These are phyloP conservation scores for Laothoe populi DNA, from an alignment of 2,888 invertebrate genomes.

Conservation along the genomic window DNA sequence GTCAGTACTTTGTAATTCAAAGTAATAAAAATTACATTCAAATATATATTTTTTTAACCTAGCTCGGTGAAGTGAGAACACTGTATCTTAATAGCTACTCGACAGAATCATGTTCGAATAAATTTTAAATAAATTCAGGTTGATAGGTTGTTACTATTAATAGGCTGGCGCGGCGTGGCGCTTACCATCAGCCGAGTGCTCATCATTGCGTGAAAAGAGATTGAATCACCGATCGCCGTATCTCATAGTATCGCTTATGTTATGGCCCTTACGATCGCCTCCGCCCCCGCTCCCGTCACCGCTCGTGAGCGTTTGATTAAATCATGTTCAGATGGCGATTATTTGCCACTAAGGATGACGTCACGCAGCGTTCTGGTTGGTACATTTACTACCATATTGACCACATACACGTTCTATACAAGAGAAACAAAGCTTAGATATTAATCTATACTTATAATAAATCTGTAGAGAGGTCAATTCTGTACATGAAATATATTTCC, in stretches of 20 bases:
- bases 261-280: not conserved
- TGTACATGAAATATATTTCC: not conserved
- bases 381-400: constrained; percentile 3
- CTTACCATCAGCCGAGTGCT: no score
- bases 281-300: not conserved
- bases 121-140: no score
- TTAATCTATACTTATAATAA: no score
- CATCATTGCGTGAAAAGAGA: no score
- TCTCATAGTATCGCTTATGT: not conserved
- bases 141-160: no score
- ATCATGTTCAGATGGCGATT: constrained; percentile 41
- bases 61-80: no score
- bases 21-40: no score
- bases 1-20: no score
- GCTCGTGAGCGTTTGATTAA: constrained; percentile 38
- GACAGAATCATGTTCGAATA: no score
- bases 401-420: not conserved
- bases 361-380: constrained; percentile 17
- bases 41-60: no score
- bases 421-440: not conserved
- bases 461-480: not conserved
- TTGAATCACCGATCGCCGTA: not conserved
- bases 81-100: no score
- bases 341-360: constrained; percentile 31
- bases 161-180: no score